Evolutionary conservation across 1,140 invertebrate species (phyloP).

Genomic region (Bombus balteatus): DNA sequence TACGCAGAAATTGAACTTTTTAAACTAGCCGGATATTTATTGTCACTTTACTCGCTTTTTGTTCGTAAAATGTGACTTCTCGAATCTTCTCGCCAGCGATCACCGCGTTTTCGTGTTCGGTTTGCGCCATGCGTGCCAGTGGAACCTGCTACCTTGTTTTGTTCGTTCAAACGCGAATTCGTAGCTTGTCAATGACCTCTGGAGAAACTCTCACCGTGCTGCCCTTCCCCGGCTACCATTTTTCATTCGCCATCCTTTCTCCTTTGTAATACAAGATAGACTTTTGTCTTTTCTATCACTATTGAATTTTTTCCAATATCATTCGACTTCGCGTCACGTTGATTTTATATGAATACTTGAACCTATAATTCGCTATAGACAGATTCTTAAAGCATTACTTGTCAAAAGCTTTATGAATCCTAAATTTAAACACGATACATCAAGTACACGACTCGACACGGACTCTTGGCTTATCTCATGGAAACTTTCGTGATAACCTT

Average conservation of each 20-base stretch:
- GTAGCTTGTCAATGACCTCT: constrained; percentile 63
- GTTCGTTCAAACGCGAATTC: constrained; percentile 51
- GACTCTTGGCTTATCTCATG: too few species aligned
- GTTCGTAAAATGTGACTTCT: too few species aligned
- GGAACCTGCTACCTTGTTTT: constrained; percentile 37
- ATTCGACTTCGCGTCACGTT: too few species aligned
- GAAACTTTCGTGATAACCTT: too few species aligned
- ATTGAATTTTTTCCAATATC: too few species aligned
- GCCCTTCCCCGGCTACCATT: background rate
- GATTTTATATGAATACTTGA: too few species aligned
- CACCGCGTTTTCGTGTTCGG: constrained; percentile 37
- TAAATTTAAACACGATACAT: too few species aligned
- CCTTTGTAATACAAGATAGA: background rate
- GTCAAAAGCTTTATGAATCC: too few species aligned
- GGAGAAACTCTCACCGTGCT: constrained; percentile 60
- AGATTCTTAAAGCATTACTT: too few species aligned
- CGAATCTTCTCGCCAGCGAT: background rate
- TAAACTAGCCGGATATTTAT: background rate
- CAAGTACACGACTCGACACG: too few species aligned
- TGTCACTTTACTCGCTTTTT: background rate
- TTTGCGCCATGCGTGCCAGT: background rate
- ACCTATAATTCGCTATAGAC: too few species aligned
- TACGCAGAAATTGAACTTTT: background rate
- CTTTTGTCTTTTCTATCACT: too few species aligned
- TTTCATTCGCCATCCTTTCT: constrained; percentile 8